phyloP scores from a whole-genome alignment of 2,888 invertebrate genomes.

The Epirrita christyi region DNA sequence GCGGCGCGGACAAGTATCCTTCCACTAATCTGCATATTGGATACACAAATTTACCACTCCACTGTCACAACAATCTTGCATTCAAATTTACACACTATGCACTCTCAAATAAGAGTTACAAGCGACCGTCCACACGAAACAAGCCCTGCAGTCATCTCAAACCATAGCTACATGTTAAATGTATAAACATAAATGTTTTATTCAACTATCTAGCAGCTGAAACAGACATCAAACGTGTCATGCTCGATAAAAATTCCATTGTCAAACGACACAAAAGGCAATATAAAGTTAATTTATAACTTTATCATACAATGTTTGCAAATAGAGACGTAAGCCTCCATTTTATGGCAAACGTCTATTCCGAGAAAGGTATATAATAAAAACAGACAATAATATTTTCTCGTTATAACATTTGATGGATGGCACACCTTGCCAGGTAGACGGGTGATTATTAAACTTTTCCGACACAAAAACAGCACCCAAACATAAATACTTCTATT shows the following conservation, averaged over 20 bases:
- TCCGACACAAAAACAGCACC: conserved; percentile 63
- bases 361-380: conserved; percentile 61
- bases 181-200: conserved; percentile 38
- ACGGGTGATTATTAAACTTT: conserved; percentile 62
- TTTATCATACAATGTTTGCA: conserved; percentile 70
- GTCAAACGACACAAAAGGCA: conserved; percentile 38
- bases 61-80: conserved; percentile 37
- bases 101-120: conserved; percentile 36
- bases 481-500: conserved; percentile 80
- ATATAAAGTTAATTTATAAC: conserved; percentile 45
- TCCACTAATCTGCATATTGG: conserved; percentile 77
- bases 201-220: conserved; percentile 39
- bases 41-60: conserved; percentile 56
- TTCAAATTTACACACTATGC: conserved; percentile 42
- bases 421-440: conserved; percentile 72
- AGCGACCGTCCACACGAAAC: conserved; percentile 8
- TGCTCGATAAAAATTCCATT: conserved; percentile 36
- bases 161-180: conserved; percentile 38
- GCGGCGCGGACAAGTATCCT: conserved; percentile 70
- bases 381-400: conserved; percentile 64
- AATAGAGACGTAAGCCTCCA: conserved; percentile 71
- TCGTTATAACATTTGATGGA: conserved; percentile 79
- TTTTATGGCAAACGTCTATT: conserved; percentile 54
- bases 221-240: conserved; percentile 38
- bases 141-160: conserved; percentile 24